A percentile compares a stretch with the other conserved stretches of the same genome.
phyloP scores from a whole-genome alignment of 2,888 invertebrate species.

The Pterobdella sp. region DNA sequence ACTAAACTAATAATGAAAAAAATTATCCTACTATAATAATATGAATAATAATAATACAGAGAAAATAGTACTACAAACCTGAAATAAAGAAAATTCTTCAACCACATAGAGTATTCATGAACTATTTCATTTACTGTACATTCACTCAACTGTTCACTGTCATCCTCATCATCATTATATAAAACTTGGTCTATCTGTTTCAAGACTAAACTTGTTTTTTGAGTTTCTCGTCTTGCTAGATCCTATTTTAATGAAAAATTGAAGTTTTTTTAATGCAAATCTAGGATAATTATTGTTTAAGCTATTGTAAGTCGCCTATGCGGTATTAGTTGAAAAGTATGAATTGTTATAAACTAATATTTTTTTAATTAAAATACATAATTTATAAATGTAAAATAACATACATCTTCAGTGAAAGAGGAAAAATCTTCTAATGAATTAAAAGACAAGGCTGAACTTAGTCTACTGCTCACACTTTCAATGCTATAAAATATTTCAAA shows the following conservation, averaged over 20 bases:
- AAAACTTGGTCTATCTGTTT: background rate
- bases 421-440: too few relatives aligned
- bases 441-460: background rate
- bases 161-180: background rate
- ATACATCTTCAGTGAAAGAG: conserved; percentile 5
- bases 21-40: background rate
- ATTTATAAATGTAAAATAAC: background rate
- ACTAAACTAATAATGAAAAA: background rate
- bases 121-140: background rate
- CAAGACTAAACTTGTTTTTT: background rate
- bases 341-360: background rate
- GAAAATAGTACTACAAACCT: background rate
- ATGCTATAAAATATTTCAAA: too few relatives aligned
- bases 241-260: background rate
- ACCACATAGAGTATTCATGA: background rate
- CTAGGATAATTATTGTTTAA: too few relatives aligned
- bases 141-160: background rate
- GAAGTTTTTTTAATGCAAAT: too few relatives aligned
- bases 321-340: too few relatives aligned
- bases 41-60: background rate
- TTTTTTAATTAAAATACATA: background rate
- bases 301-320: too few relatives aligned
- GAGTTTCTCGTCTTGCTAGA: background rate
- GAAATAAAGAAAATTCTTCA: background rate
- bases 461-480: background rate